These are phyloP conservation scores for Ailurus styani DNA, from an alignment of 2,113 vertebrate genomes.

Conservation along the genomic window DNA sequence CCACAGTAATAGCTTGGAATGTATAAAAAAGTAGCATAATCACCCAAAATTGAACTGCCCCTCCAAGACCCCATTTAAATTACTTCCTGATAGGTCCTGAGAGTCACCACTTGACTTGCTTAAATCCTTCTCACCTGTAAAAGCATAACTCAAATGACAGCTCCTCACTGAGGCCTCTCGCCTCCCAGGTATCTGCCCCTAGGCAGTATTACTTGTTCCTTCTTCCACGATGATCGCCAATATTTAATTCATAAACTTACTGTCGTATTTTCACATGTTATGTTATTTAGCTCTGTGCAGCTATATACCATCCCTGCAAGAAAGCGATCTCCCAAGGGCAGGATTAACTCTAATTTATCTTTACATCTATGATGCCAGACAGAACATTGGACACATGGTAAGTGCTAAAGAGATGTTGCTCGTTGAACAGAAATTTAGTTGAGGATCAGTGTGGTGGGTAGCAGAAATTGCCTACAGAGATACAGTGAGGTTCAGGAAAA, in stretches of 20 bases:
- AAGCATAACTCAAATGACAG: neutral
- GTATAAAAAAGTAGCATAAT: neutral
- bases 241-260: neutral
- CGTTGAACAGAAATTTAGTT: neutral
- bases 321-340: neutral
- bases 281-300: neutral
- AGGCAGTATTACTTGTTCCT: neutral
- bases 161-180: neutral
- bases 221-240: neutral
- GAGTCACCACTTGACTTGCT: neutral
- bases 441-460: neutral
- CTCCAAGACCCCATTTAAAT: neutral
- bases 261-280: neutral
- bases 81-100: neutral
- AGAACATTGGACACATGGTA: neutral
- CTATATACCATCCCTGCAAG: neutral
- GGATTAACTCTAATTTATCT: conserved; percentile 11
- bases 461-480: neutral
- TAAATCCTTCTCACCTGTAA: neutral
- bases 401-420: neutral
- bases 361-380: neutral
- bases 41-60: neutral
- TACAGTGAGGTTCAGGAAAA: neutral
- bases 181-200: neutral
- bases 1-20: neutral